Conservation (phyloP, 2,888 invertebrate genomes). For the Rhagium mordax region DNA sequence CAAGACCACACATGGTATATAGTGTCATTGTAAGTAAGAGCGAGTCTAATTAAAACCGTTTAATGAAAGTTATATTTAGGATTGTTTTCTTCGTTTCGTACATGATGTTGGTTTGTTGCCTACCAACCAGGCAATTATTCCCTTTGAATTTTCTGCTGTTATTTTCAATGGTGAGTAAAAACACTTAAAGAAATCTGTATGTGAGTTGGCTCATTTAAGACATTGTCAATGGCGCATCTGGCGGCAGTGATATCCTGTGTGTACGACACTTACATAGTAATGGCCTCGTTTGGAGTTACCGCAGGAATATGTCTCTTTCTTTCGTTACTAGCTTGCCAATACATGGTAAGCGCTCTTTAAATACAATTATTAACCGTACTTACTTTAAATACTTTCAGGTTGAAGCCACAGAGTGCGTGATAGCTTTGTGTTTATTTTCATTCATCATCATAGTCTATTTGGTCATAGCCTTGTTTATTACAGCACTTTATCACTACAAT, state of each 20-base stretch:
- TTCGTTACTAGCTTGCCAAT: slow-evolving; percentile 70
- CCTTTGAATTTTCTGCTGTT: slow-evolving; percentile 59
- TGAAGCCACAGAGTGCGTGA: slow-evolving; percentile 73
- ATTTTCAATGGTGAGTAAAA: slow-evolving; percentile 42
- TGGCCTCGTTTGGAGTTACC: slow-evolving; percentile 70
- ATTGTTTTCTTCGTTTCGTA: slow-evolving; percentile 34
- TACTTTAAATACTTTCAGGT: slow-evolving; percentile 56
- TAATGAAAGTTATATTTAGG: background rate
- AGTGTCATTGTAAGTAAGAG: slow-evolving; percentile 3
- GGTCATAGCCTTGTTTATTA: slow-evolving; percentile 43
- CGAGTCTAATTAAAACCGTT: background rate
- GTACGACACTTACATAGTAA: slow-evolving; percentile 70
- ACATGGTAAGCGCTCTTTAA: slow-evolving; percentile 51
- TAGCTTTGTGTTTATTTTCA: slow-evolving; percentile 67
- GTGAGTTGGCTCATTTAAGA: slow-evolving; percentile 51
- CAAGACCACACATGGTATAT: background rate
- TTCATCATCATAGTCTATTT: slow-evolving; percentile 53
- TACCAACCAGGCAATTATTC: slow-evolving; percentile 51
- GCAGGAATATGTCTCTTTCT: slow-evolving; percentile 70
- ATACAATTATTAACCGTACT: background rate
- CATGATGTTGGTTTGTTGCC: slow-evolving; percentile 54
- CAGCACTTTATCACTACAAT: slow-evolving; percentile 37
- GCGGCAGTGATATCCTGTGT: slow-evolving; percentile 70
- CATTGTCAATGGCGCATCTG: slow-evolving; percentile 71
- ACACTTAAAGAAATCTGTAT: background rate